phyloP scores from a whole-genome alignment of 2,113 vertebrate species.

The Alectura lathami region DNA sequence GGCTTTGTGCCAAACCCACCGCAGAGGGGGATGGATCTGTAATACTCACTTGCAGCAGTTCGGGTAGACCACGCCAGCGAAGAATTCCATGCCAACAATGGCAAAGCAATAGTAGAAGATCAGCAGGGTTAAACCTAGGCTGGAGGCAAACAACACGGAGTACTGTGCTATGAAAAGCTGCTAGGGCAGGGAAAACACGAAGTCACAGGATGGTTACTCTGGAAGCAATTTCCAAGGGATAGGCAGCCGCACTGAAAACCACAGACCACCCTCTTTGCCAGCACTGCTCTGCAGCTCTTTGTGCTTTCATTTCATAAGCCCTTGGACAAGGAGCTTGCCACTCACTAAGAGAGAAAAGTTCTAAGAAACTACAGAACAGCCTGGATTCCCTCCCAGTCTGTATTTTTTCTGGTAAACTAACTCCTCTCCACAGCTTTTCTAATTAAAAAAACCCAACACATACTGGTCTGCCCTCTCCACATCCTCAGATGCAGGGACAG shows the following conservation, averaged over 20 bases:
- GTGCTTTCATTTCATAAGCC: not conserved
- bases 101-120: conserved; percentile 99
- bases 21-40: not conserved
- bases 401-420: conserved; percentile 14
- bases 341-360: not conserved
- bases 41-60: conserved; percentile 97
- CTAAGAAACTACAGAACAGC: not conserved
- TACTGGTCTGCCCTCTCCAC: not conserved
- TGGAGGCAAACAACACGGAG: conserved; percentile 59
- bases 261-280: not conserved
- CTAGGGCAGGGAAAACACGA: not conserved
- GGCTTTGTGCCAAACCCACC: not conserved
- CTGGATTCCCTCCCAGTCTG: conserved; percentile 1
- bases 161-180: not conserved
- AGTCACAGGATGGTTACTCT: not conserved
- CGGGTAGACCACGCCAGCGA: conserved; percentile 87
- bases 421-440: not conserved
- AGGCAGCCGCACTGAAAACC: not conserved
- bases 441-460: not conserved
- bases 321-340: conserved; percentile 13
- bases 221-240: not conserved
- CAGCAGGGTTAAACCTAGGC: conserved; percentile 93
- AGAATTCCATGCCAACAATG: conserved; percentile 98
- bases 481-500: not conserved
- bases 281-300: not conserved